Conservation (phyloP, 2,797 vertebrate species). For the Halcyon badia region DNA sequence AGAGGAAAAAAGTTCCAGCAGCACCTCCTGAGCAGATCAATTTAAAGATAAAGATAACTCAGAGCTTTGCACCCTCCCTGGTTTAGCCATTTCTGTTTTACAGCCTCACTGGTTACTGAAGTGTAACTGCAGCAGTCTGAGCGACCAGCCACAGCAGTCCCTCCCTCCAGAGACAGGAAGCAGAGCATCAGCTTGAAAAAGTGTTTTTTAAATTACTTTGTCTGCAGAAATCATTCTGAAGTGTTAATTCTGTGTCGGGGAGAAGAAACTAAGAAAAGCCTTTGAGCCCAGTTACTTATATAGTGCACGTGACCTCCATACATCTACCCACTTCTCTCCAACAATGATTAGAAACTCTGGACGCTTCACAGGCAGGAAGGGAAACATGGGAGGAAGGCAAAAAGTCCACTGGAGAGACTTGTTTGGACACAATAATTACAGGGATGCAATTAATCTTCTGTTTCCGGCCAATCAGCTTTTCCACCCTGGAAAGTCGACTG, state of each 20-base stretch:
- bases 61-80: not conserved
- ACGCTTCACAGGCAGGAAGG: not conserved
- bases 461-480: not conserved
- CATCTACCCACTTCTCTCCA: not conserved
- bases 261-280: not conserved
- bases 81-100: not conserved
- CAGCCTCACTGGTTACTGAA: not conserved
- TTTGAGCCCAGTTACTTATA: not conserved
- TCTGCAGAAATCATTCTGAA: not conserved
- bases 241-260: not conserved
- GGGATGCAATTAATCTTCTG: not conserved
- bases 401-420: not conserved
- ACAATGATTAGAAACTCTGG: not conserved
- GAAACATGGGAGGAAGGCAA: not conserved
- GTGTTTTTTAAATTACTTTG: not conserved
- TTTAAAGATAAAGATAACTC: not conserved
- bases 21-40: not conserved
- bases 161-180: not conserved
- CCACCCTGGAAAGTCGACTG: not conserved
- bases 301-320: not conserved
- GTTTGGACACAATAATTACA: slow-evolving; percentile 27
- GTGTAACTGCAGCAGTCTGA: not conserved
- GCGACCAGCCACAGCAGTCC: not conserved
- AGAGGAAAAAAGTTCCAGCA: not conserved
- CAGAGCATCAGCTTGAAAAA: not conserved